phyloP scores from a whole-genome alignment of 2,797 vertebrate genomes.

The Sebastes glaucus region DNA sequence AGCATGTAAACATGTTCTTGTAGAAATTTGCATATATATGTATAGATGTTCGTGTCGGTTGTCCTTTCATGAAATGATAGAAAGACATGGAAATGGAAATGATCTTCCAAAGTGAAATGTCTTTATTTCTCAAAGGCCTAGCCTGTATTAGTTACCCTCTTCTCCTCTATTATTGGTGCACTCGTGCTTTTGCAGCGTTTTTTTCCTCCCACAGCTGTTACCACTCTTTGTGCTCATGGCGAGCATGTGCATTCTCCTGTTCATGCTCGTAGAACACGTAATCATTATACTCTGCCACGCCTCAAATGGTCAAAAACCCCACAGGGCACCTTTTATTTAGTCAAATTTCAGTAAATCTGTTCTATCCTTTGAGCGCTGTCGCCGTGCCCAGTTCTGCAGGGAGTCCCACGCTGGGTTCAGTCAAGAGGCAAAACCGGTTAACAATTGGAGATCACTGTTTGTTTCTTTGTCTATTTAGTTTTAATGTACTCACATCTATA shows the following conservation, averaged over 20 bases:
- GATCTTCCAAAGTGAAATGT: background rate
- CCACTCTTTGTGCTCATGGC: background rate
- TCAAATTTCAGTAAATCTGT: background rate
- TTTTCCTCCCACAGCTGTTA: background rate
- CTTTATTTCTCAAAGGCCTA: background rate
- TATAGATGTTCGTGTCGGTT: background rate
- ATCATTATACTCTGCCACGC: background rate
- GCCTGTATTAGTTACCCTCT: background rate
- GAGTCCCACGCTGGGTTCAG: background rate
- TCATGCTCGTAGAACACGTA: slow-evolving; percentile 3
- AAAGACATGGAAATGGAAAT: background rate
- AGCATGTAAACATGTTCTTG: too few relatives aligned
- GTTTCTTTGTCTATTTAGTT: slow-evolving; percentile 8
- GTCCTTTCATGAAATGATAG: background rate
- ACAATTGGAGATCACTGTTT: slow-evolving; percentile 14
- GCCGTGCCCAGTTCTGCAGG: background rate
- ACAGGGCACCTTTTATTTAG: slow-evolving; percentile 25
- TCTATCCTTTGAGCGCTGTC: background rate
- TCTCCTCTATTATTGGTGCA: background rate
- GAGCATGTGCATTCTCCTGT: background rate
- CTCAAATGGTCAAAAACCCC: background rate
- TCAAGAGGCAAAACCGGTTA: background rate
- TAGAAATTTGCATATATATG: background rate
- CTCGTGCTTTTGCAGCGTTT: background rate
- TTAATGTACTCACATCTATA: slow-evolving; percentile 16